A percentile compares a stretch with the other conserved stretches of the same genome.
These are phyloP conservation scores for Cirrhinus molitorella DNA, from an alignment of 2,797 vertebrate genomes.

Conservation along the genomic window DNA sequence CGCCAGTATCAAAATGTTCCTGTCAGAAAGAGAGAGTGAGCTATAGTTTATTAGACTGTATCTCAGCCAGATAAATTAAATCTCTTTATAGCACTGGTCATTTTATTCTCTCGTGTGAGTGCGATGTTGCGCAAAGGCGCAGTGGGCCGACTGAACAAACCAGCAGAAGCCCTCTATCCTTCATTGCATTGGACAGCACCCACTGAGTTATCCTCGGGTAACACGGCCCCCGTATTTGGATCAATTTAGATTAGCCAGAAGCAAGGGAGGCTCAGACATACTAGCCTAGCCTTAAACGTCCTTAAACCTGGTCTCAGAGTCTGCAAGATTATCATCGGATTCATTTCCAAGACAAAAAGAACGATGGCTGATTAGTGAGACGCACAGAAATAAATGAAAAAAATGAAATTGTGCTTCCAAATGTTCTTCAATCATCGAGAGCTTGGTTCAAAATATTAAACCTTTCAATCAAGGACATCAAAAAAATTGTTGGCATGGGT, in stretches of 20 bases:
- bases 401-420: background rate
- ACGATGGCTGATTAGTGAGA: background rate
- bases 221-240: constrained; percentile 25
- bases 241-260: constrained; percentile 45
- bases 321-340: background rate
- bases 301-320: constrained; percentile 2
- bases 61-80: constrained; percentile 16
- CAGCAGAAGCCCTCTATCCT: constrained; percentile 26
- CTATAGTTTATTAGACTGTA: constrained; percentile 5
- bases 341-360: constrained; percentile 3
- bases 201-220: constrained; percentile 39
- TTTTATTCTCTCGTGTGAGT: constrained; percentile 1
- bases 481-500: background rate
- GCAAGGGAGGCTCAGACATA: constrained; percentile 35
- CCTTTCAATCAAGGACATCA: background rate
- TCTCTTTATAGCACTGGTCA: constrained; percentile 19
- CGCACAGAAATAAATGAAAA: background rate
- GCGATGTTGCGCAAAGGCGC: background rate
- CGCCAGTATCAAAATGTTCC: constrained; percentile 8
- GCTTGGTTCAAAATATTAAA: constrained; percentile 5
- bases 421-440: background rate
- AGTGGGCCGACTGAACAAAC: constrained; percentile 9
- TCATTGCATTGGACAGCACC: constrained; percentile 40
- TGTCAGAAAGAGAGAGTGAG: constrained; percentile 23
- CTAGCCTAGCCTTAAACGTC: background rate